phyloP scores from a whole-genome alignment of 2,113 vertebrate species.

The Anoplopoma fimbria region DNA sequence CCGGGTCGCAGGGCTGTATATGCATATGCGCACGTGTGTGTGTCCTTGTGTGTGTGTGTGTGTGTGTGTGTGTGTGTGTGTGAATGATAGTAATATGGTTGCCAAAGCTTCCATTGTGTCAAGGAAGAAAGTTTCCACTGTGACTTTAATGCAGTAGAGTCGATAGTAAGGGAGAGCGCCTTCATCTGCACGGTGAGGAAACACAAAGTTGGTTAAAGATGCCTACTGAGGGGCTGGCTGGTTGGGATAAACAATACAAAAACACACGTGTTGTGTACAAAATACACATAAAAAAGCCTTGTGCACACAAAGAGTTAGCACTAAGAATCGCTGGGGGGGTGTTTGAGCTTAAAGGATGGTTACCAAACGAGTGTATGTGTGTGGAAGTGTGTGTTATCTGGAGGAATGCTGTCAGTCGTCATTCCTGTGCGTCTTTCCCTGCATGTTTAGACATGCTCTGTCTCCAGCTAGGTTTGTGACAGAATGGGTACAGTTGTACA shows the following conservation, averaged over 20 bases:
- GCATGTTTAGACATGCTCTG: slow-evolving; percentile 68
- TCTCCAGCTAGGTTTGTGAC: slow-evolving; percentile 67
- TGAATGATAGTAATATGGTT: background rate
- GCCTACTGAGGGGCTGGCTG: background rate
- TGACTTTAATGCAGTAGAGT: slow-evolving; percentile 4
- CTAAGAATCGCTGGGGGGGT: slow-evolving; percentile 17
- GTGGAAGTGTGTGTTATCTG: slow-evolving; percentile 27
- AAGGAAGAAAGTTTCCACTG: slow-evolving; percentile 32
- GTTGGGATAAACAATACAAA: slow-evolving; percentile 28
- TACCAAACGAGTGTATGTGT: slow-evolving; percentile 17
- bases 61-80: background rate
- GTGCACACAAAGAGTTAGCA: no score
- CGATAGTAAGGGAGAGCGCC: background rate
- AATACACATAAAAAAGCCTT: no score
- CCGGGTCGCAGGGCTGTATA: slow-evolving; percentile 48
- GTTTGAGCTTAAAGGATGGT: slow-evolving; percentile 55
- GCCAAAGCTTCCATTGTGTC: slow-evolving; percentile 23
- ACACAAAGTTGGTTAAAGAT: slow-evolving; percentile 25
- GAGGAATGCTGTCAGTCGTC: slow-evolving; percentile 72
- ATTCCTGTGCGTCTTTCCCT: slow-evolving; percentile 53
- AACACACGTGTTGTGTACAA: slow-evolving; percentile 14
- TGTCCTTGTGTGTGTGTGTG: background rate
- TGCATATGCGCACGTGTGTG: slow-evolving; percentile 36
- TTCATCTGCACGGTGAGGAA: slow-evolving; percentile 18
- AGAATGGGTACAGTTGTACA: slow-evolving; percentile 73